These are phyloP conservation scores for Scatophagus argus DNA, from an alignment of 2,113 vertebrate species.

Conservation along the genomic window DNA sequence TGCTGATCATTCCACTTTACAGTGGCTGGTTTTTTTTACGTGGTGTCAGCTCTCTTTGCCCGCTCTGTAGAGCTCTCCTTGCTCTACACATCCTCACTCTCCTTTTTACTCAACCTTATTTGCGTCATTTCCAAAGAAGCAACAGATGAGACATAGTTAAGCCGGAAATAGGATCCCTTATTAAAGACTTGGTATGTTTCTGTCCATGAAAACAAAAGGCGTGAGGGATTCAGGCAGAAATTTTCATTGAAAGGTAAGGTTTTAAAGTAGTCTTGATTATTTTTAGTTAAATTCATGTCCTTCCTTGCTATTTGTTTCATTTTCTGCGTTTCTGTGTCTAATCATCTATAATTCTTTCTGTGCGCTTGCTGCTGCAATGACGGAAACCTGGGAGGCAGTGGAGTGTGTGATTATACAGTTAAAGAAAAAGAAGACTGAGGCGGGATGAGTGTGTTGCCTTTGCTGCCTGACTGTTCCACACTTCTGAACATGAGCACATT, in stretches of 20 bases:
- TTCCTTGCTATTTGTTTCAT: too few relatives aligned
- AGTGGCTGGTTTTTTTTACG: constrained; percentile 53
- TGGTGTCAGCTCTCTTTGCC: constrained; percentile 52
- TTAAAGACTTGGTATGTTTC: too few relatives aligned
- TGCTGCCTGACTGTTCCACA: constrained; percentile 6
- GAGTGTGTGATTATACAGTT: constrained; percentile 37
- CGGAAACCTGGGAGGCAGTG: neutral
- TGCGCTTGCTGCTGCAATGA: neutral
- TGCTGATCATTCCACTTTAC: constrained; percentile 65
- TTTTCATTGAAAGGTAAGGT: too few relatives aligned
- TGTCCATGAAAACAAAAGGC: too few relatives aligned
- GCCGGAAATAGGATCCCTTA: constrained; percentile 41
- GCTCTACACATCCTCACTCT: constrained; percentile 35
- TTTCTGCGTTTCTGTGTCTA: constrained; percentile 1
- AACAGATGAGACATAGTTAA: constrained; percentile 37
- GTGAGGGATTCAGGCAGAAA: too few relatives aligned
- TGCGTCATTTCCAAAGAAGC: constrained; percentile 44
- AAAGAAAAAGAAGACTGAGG: constrained; percentile 16
- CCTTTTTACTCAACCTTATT: constrained; percentile 30
- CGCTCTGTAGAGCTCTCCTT: neutral
- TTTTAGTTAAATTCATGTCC: too few relatives aligned
- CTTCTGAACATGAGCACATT: constrained; percentile 29
- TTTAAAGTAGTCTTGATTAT: too few relatives aligned
- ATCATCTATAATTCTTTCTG: constrained; percentile 1
- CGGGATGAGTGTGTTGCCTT: constrained; percentile 19